Evolutionary conservation across 2,113 vertebrate species (phyloP).

Genomic region (Tragelaphus strepsiceros): DNA sequence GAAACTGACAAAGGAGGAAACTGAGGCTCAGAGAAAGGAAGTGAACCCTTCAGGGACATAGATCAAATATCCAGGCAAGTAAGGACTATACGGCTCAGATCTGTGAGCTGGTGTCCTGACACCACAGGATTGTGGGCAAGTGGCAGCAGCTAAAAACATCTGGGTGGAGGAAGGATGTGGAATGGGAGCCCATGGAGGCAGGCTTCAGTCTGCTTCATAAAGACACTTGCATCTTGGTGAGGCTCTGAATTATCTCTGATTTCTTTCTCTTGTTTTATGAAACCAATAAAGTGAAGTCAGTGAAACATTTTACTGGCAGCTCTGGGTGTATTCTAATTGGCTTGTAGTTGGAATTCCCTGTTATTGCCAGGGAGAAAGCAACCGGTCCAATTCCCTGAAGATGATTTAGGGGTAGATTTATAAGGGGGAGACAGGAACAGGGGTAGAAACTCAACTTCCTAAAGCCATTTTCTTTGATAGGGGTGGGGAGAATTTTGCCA

Average conservation of each 20-base stretch:
- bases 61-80: neutral
- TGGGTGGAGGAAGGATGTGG: neutral
- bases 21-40: neutral
- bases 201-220: neutral
- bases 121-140: neutral
- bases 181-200: neutral
- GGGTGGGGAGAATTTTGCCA: neutral
- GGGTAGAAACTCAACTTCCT: slow-evolving; percentile 16
- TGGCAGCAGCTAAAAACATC: neutral
- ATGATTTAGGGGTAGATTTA: slow-evolving; percentile 34
- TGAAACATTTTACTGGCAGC: slow-evolving; percentile 70
- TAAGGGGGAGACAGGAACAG: slow-evolving; percentile 8
- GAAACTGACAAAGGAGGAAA: neutral
- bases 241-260: slow-evolving; percentile 41
- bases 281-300: slow-evolving; percentile 62
- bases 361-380: slow-evolving; percentile 52
- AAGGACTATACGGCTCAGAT: neutral
- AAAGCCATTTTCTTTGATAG: slow-evolving; percentile 39
- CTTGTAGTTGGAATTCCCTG: slow-evolving; percentile 53
- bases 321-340: slow-evolving; percentile 60
- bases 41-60: neutral
- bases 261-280: slow-evolving; percentile 69
- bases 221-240: slow-evolving; percentile 18
- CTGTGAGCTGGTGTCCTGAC: neutral
- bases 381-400: neutral